A percentile compares a stretch with the other conserved stretches of the same genome.
Evolutionary conservation across 2,888 invertebrate genomes (phyloP).

Genomic region (Cataglyphis albicans): DNA sequence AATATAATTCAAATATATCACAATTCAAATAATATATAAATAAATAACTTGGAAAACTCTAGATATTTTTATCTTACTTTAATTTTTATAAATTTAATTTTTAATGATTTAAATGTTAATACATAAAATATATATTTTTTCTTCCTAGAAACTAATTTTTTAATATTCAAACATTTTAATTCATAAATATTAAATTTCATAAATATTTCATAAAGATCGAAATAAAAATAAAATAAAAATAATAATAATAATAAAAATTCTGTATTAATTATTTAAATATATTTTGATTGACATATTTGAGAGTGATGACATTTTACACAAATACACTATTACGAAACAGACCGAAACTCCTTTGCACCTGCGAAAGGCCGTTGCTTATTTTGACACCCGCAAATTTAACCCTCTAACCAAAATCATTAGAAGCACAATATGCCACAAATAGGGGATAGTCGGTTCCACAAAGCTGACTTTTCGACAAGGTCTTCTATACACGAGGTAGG

Average conservation of each 20-base stretch:
- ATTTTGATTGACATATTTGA: neutral
- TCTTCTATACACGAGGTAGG: conserved; percentile 42
- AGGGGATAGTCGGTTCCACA: conserved; percentile 54
- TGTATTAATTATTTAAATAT: conserved; percentile 17
- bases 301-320: neutral
- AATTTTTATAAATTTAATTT: neutral
- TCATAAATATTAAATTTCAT: neutral
- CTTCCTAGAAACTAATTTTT: neutral
- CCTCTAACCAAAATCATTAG: conserved; percentile 63
- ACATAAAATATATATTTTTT: neutral
- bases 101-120: neutral
- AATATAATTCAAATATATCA: too few species aligned
- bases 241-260: neutral
- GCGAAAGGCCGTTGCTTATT: conserved; percentile 34
- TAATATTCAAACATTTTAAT: neutral
- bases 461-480: conserved; percentile 60
- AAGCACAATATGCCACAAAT: conserved; percentile 55
- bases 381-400: conserved; percentile 55
- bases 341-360: conserved; percentile 57
- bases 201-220: too few species aligned
- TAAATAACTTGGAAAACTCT: too few species aligned
- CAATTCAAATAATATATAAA: too few species aligned
- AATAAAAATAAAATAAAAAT: neutral
- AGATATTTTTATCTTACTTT: too few species aligned
- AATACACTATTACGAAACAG: neutral